These are phyloP conservation scores for Bombus confusus DNA, from an alignment of 1,140 invertebrate species.

Conservation along the genomic window DNA sequence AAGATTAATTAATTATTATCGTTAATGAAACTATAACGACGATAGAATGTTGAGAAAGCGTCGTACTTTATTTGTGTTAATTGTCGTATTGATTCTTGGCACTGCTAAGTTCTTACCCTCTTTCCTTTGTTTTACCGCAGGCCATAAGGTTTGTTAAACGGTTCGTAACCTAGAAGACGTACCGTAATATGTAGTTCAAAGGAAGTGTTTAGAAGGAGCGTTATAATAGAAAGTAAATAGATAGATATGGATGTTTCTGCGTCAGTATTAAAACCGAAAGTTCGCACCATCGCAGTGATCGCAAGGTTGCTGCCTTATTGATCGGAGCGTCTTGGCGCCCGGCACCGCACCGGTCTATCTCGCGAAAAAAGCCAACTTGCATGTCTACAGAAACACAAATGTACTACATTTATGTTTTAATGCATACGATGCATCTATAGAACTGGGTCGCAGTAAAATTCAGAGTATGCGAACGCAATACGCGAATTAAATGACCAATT, in stretches of 20 bases:
- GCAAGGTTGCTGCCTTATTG: constrained; percentile 63
- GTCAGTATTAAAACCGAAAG: constrained; percentile 46
- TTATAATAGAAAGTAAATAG: not conserved
- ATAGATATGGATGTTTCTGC: not conserved
- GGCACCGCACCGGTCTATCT: constrained; percentile 34
- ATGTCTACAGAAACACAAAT: not conserved
- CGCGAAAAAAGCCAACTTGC: constrained; percentile 26
- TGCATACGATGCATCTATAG: not conserved
- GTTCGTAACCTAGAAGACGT: not conserved
- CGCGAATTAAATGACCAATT: not conserved
- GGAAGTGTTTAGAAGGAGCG: not conserved
- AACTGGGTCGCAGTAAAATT: not conserved
- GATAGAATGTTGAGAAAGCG: no score
- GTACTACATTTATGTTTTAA: not conserved
- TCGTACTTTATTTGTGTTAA: no score
- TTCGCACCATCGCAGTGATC: constrained; percentile 38
- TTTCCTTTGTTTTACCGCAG: not conserved
- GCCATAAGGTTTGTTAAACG: not conserved
- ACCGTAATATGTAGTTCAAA: not conserved
- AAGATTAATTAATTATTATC: no score
- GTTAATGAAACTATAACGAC: no score
- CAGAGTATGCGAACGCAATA: not conserved
- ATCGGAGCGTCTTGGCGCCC: constrained; percentile 55
- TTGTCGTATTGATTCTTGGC: no score
- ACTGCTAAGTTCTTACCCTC: not conserved